These are phyloP conservation scores for Apodemia mormo DNA, from an alignment of 2,888 invertebrate genomes.

Conservation along the genomic window DNA sequence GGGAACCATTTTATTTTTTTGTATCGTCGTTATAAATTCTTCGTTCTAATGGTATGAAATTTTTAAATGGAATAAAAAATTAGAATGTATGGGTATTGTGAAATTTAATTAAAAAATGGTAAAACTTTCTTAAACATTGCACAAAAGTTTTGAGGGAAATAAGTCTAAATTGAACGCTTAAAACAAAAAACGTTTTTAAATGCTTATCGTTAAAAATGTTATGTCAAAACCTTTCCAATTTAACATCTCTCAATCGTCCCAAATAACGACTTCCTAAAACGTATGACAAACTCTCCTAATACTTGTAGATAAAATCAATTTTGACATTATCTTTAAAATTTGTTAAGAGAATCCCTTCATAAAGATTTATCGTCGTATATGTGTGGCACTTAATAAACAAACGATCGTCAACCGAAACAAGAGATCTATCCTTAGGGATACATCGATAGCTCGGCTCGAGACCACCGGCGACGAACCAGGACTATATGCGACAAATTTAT, in stretches of 20 bases:
- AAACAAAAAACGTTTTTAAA: neutral
- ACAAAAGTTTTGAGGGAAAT: too few relatives aligned
- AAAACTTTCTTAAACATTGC: too few relatives aligned
- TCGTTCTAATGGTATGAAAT: too few relatives aligned
- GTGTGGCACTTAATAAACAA: conserved; percentile 69
- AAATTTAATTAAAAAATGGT: too few relatives aligned
- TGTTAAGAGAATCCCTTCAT: conserved; percentile 50
- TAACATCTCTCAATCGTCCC: neutral
- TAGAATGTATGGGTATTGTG: too few relatives aligned
- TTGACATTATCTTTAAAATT: conserved; percentile 5
- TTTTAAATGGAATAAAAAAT: too few relatives aligned
- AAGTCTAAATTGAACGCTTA: too few relatives aligned
- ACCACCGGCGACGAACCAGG: conserved; percentile 70
- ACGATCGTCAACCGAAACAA: conserved; percentile 60
- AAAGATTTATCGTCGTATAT: conserved; percentile 70
- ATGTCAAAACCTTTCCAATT: neutral
- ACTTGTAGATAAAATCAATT: conserved; percentile 11
- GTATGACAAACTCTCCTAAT: conserved; percentile 8
- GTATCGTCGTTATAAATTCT: too few relatives aligned
- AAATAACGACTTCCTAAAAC: conserved; percentile 12
- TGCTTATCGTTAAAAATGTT: neutral
- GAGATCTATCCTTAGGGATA: conserved; percentile 64
- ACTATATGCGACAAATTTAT: conserved; percentile 75
- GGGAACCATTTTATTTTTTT: too few relatives aligned
- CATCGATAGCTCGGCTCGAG: conserved; percentile 53